Evolutionary conservation across 2,113 vertebrate species (phyloP).

Genomic region (Verasper variegatus): DNA sequence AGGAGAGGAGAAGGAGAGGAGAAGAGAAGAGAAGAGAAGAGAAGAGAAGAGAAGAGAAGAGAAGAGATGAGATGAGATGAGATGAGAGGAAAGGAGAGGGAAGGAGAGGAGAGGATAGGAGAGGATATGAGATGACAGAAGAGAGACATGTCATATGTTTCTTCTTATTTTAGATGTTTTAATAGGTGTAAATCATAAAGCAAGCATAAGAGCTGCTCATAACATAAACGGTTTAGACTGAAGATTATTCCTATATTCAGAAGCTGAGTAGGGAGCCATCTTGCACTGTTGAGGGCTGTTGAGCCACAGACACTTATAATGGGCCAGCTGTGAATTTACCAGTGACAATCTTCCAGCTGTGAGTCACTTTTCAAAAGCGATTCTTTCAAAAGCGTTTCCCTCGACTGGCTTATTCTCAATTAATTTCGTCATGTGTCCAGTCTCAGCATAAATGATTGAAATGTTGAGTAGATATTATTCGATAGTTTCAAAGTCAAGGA

Average conservation of each 20-base stretch:
- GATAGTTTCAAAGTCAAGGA: not conserved
- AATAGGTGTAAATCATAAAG: not conserved
- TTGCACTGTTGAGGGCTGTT: slow-evolving; percentile 10
- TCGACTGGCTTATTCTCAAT: slow-evolving; percentile 4
- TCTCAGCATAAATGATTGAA: not conserved
- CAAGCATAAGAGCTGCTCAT: not conserved
- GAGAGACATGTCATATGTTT: not conserved
- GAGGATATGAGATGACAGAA: too few relatives aligned
- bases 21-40: too few relatives aligned
- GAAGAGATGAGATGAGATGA: not conserved
- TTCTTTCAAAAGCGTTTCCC: too few relatives aligned
- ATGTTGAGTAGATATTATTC: not conserved
- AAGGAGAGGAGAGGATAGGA: too few relatives aligned
- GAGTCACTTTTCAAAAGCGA: slow-evolving; percentile 19
- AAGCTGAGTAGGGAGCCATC: slow-evolving; percentile 2
- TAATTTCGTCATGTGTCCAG: not conserved
- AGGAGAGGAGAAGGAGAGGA: too few relatives aligned
- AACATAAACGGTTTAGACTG: not conserved
- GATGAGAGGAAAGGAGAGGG: not conserved
- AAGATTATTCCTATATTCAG: slow-evolving; percentile 32
- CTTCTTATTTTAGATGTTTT: not conserved
- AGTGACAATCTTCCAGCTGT: slow-evolving; percentile 12
- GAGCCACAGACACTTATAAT: slow-evolving; percentile 12
- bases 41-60: not conserved
- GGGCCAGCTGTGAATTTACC: slow-evolving; percentile 31